Conservation (phyloP, 2,797 vertebrate genomes). For the Esox lucius region DNA sequence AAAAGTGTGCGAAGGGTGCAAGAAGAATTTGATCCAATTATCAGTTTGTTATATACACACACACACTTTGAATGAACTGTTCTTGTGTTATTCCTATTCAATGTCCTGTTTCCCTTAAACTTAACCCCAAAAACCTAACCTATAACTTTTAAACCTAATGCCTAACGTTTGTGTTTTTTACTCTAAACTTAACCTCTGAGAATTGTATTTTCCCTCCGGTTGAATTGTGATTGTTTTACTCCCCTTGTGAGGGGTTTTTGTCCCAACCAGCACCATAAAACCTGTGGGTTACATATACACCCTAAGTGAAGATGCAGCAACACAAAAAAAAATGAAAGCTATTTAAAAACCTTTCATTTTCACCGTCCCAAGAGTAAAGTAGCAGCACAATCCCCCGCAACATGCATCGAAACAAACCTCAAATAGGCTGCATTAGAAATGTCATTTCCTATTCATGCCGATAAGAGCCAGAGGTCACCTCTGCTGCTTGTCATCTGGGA, state of each 20-base stretch:
- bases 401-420: conserved; percentile 1
- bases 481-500: not conserved
- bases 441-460: conserved; percentile 16
- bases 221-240: too few species aligned
- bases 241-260: too few species aligned
- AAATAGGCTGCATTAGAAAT: not conserved
- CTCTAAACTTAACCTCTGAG: too few species aligned
- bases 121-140: too few species aligned
- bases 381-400: not conserved
- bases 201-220: too few species aligned
- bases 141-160: too few species aligned
- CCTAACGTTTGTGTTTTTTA: too few species aligned
- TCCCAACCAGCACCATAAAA: too few species aligned
- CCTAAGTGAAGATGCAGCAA: not conserved
- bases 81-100: too few species aligned
- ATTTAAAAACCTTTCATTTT: not conserved
- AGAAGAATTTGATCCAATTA: not conserved
- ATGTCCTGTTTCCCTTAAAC: too few species aligned
- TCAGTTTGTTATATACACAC: not conserved
- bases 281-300: not conserved
- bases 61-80: not conserved
- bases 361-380: not conserved
- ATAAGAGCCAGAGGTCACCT: conserved; percentile 6
- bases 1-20: conserved; percentile 37
- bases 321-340: not conserved